Evolutionary conservation across 35 echinoderm and acorn worm genomes (phyloP).

Genomic region (Apostichopus californicus): DNA sequence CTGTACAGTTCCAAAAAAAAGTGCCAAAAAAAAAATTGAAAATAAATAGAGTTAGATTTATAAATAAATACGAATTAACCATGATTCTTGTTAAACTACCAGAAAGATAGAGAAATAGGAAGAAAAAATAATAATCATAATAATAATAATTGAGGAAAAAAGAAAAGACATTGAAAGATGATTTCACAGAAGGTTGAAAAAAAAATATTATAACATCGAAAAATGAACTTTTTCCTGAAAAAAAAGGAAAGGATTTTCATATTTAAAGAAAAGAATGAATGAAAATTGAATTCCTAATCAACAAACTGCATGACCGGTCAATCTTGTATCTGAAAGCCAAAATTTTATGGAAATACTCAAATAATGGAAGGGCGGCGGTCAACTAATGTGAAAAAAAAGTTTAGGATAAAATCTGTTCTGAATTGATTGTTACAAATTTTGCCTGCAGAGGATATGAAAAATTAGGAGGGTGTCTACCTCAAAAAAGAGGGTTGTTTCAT

Average conservation of each 20-base stretch:
- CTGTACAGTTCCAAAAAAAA: conserved; percentile 51
- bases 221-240: background rate
- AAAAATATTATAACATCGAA: background rate
- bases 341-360: conserved; percentile 24
- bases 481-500: too few species aligned
- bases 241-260: background rate
- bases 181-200: background rate
- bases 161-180: conserved; percentile 4
- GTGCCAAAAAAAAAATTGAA: conserved; percentile 7
- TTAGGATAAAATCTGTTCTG: too few species aligned
- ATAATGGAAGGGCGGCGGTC: background rate
- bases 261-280: conserved; percentile 8
- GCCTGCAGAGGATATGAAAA: too few species aligned
- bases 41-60: conserved; percentile 52
- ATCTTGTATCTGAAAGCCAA: conserved; percentile 28
- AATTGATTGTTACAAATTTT: too few species aligned
- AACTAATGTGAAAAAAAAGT: too few species aligned
- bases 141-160: background rate
- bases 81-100: conserved; percentile 38
- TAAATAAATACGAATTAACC: conserved; percentile 50
- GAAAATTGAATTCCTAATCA: background rate
- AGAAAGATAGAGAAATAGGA: conserved; percentile 7
- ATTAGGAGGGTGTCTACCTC: too few species aligned
- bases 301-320: background rate
- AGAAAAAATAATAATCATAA: background rate